Evolutionary conservation across 2,888 invertebrate species (phyloP).

Genomic region (Actias luna): DNA sequence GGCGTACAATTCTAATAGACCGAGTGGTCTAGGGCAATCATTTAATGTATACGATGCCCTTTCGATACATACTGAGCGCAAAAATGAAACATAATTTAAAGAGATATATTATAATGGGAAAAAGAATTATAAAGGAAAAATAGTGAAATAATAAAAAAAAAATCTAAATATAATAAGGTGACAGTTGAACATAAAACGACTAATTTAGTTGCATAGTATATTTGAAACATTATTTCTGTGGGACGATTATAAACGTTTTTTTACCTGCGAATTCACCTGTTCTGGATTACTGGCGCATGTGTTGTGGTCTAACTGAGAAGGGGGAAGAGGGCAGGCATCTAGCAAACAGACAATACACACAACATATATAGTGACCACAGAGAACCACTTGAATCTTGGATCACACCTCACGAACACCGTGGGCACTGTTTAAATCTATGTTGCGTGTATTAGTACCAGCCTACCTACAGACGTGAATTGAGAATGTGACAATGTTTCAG

Average conservation of each 20-base stretch:
- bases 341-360: constrained; percentile 95
- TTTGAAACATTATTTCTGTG: constrained; percentile 75
- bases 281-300: constrained; percentile 88
- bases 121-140: constrained; percentile 25
- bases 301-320: constrained; percentile 93
- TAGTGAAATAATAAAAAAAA: constrained; percentile 59
- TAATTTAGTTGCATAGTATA: constrained; percentile 78
- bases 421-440: constrained; percentile 68
- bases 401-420: constrained; percentile 78
- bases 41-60: constrained; percentile 46
- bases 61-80: constrained; percentile 68
- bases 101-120: constrained; percentile 34
- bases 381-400: constrained; percentile 80
- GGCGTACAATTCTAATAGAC: constrained; percentile 38
- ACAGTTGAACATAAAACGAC: constrained; percentile 73
- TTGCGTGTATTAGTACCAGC: constrained; percentile 78
- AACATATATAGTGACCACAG: constrained; percentile 84
- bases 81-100: constrained; percentile 61
- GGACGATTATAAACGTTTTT: constrained; percentile 79
- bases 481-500: constrained; percentile 36
- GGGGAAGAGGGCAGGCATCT: constrained; percentile 96
- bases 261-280: constrained; percentile 87
- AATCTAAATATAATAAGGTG: constrained; percentile 77
- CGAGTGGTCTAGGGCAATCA: constrained; percentile 41
- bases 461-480: constrained; percentile 60